Conservation (phyloP, 2,888 invertebrate species). For the Pheosia tremula region DNA sequence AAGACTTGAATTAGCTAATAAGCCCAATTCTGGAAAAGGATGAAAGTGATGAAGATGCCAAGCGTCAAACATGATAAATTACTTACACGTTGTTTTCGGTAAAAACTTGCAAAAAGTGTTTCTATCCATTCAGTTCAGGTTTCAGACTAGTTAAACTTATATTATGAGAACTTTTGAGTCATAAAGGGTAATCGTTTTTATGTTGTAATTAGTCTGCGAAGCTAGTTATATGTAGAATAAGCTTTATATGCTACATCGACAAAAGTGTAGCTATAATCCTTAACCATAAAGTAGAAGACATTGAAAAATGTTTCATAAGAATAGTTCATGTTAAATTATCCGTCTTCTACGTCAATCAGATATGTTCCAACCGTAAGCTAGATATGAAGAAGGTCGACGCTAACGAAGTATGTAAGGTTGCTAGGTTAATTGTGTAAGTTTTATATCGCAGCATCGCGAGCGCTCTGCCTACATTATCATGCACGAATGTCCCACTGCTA, state of each 20-base stretch:
- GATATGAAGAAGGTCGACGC: slow-evolving; percentile 42
- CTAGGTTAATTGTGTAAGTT: slow-evolving; percentile 65
- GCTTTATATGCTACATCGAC: no score
- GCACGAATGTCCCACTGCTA: slow-evolving; percentile 54
- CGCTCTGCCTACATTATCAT: slow-evolving; percentile 50
- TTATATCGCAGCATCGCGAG: slow-evolving; percentile 40
- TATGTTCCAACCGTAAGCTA: slow-evolving; percentile 15
- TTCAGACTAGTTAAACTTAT: not conserved
- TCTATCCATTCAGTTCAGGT: not conserved
- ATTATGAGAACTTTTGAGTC: no score
- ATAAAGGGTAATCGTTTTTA: no score
- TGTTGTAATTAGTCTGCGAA: no score
- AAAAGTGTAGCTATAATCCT: no score
- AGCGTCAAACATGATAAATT: no score
- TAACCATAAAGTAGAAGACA: not conserved
- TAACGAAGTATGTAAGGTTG: slow-evolving; percentile 58
- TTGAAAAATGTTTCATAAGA: not conserved
- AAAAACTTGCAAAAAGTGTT: not conserved
- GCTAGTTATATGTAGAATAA: no score
- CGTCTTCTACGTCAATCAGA: not conserved
- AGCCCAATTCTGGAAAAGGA: slow-evolving; percentile 19
- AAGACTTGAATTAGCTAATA: slow-evolving; percentile 27
- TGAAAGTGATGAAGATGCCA: not conserved
- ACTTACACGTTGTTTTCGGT: no score
- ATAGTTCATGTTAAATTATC: not conserved